Percentiles rank a stretch among this genome's conserved stretches.
phyloP scores from a whole-genome alignment of 2,113 vertebrate genomes.

The rat (Rattus norvegicus) region DNA sequence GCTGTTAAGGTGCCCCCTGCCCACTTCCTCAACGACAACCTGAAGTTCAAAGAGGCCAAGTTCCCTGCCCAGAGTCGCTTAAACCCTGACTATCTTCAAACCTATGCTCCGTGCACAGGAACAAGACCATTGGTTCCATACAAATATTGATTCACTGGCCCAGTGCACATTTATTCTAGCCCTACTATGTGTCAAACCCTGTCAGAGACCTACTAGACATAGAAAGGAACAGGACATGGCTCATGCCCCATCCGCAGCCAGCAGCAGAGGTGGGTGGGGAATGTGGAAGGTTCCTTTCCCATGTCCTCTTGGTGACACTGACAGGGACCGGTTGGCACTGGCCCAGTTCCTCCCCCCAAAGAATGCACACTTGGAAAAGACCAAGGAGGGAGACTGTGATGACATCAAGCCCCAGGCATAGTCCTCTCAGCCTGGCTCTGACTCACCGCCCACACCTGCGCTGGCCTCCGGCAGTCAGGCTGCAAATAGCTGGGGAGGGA shows the following conservation, averaged over 20 bases:
- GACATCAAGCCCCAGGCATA: constrained; percentile 51
- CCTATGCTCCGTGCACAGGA: background rate
- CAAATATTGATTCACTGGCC: background rate
- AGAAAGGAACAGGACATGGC: background rate
- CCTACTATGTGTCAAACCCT: background rate
- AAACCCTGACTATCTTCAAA: background rate
- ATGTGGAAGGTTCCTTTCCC: background rate
- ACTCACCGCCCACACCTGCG: constrained; percentile 75
- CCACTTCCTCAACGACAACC: constrained; percentile 17
- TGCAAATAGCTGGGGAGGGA: constrained; percentile 71
- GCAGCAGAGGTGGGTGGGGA: background rate
- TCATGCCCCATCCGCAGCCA: background rate
- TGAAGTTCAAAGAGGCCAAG: background rate
- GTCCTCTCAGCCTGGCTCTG: constrained; percentile 64
- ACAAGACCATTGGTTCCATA: background rate
- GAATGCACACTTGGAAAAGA: background rate
- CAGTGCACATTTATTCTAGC: background rate
- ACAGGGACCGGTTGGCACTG: background rate
- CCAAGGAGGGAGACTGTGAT: constrained; percentile 27
- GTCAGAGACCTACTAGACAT: background rate
- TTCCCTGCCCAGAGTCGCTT: background rate
- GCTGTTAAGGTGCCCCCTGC: background rate
- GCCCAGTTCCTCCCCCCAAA: background rate
- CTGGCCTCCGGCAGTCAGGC: constrained; percentile 51
- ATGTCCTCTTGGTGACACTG: background rate